A percentile compares a stretch with the other conserved stretches of the same genome.
phyloP scores from a whole-genome alignment of 1,140 invertebrate species.

The Ceratosolen fusciceps region DNA sequence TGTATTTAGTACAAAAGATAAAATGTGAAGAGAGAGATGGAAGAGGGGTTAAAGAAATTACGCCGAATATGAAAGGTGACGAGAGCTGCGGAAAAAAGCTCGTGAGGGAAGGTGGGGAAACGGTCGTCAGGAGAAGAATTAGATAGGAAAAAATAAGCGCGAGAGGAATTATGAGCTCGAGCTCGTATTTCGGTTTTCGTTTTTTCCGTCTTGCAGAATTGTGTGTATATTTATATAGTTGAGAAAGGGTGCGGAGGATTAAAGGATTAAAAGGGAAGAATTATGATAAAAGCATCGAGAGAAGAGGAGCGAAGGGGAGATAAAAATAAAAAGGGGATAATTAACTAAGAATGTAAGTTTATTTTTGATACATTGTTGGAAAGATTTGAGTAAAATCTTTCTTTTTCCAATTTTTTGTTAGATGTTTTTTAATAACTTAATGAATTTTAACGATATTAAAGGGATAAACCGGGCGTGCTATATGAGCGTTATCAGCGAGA shows the following conservation, averaged over 20 bases:
- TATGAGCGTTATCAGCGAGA: constrained; percentile 15
- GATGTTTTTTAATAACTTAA: constrained; percentile 68
- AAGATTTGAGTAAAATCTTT: constrained; percentile 65
- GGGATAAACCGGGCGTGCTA: constrained; percentile 33
- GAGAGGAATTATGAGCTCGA: constrained; percentile 1
- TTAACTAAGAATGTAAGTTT: constrained; percentile 66
- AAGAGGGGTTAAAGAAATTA: constrained; percentile 35
- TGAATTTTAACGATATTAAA: constrained; percentile 68
- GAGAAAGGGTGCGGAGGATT: constrained; percentile 51
- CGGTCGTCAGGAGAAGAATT: background rate
- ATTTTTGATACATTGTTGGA: constrained; percentile 72
- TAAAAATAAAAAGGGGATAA: constrained; percentile 49
- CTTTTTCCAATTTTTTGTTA: constrained; percentile 59
- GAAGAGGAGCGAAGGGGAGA: constrained; percentile 32
- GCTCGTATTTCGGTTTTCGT: constrained; percentile 2
- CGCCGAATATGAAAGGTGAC: background rate
- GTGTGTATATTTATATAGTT: constrained; percentile 38
- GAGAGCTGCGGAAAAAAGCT: background rate
- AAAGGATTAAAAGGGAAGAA: constrained; percentile 49
- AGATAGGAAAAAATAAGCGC: background rate
- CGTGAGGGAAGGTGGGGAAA: background rate
- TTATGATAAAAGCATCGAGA: constrained; percentile 4
- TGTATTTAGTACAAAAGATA: constrained; percentile 43
- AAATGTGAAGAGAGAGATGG: background rate
- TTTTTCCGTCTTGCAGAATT: constrained; percentile 22